Conservation (phyloP, 1,140 invertebrate genomes). For the Bombus haemorrhoidalis region DNA sequence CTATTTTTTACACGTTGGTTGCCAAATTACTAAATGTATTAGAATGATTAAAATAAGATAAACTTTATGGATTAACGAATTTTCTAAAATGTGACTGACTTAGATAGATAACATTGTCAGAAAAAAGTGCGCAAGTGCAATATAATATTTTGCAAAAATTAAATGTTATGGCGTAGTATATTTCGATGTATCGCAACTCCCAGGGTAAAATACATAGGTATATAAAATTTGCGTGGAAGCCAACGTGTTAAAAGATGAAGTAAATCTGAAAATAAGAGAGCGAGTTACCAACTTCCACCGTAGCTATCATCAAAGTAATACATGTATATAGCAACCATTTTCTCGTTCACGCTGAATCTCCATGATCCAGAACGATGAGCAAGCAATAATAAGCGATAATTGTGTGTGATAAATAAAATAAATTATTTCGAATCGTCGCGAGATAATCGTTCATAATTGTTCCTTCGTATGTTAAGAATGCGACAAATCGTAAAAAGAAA, state of each 20-base stretch:
- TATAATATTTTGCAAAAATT: too few species aligned
- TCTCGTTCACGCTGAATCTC: conserved; percentile 13
- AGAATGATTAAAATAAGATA: too few species aligned
- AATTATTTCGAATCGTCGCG: conserved; percentile 16
- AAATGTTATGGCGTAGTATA: too few species aligned
- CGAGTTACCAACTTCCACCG: not conserved
- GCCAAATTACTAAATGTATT: too few species aligned
- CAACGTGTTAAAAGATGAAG: not conserved
- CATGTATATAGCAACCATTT: not conserved
- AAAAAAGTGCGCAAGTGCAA: too few species aligned
- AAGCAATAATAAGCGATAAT: conserved; percentile 54
- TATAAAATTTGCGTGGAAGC: too few species aligned
- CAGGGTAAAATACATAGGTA: too few species aligned
- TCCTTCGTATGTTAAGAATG: conserved; percentile 16
- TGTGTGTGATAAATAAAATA: conserved; percentile 46
- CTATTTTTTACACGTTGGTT: too few species aligned
- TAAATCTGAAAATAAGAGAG: not conserved
- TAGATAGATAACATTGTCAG: too few species aligned
- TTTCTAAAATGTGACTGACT: too few species aligned
- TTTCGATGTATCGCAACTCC: too few species aligned
- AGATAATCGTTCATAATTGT: conserved; percentile 35
- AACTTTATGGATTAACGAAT: too few species aligned
- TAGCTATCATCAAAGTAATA: not conserved
- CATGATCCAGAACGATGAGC: conserved; percentile 25
- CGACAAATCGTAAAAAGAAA: not conserved